Conservation (phyloP, 2,113 vertebrate species). For the Polyodon spathula region DNA sequence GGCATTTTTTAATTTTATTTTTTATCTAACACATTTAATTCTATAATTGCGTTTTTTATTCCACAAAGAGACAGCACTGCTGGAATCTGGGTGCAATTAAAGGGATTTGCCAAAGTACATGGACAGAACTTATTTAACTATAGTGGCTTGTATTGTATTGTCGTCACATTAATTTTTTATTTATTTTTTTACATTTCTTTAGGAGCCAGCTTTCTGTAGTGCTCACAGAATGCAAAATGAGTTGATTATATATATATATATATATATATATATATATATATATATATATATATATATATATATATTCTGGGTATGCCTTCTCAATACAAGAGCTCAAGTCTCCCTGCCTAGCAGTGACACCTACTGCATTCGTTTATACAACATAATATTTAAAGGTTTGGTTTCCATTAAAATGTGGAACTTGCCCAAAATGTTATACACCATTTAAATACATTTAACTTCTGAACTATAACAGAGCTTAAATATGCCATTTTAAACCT, state of each 20-base stretch:
- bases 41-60: conserved; percentile 38
- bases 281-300: background rate
- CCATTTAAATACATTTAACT: too few relatives aligned
- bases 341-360: too few relatives aligned
- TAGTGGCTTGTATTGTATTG: conserved; percentile 26
- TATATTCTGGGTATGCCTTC: background rate
- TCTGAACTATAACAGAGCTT: too few relatives aligned
- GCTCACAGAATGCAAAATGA: conserved; percentile 36
- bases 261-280: background rate
- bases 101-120: conserved; percentile 28
- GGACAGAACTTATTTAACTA: conserved; percentile 26
- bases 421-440: too few relatives aligned
- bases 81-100: conserved; percentile 22
- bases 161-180: conserved; percentile 25
- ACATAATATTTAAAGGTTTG: too few relatives aligned
- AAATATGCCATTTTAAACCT: too few relatives aligned
- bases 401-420: too few relatives aligned
- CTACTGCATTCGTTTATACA: too few relatives aligned
- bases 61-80: conserved; percentile 33
- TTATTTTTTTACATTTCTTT: conserved; percentile 28
- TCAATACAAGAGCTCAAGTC: background rate
- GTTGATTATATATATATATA: conserved; percentile 8
- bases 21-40: conserved; percentile 41
- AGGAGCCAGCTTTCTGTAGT: conserved; percentile 30
- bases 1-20: too few relatives aligned